Conservation (phyloP, 2,888 invertebrate species). For the Neuroscelio doddi region DNA sequence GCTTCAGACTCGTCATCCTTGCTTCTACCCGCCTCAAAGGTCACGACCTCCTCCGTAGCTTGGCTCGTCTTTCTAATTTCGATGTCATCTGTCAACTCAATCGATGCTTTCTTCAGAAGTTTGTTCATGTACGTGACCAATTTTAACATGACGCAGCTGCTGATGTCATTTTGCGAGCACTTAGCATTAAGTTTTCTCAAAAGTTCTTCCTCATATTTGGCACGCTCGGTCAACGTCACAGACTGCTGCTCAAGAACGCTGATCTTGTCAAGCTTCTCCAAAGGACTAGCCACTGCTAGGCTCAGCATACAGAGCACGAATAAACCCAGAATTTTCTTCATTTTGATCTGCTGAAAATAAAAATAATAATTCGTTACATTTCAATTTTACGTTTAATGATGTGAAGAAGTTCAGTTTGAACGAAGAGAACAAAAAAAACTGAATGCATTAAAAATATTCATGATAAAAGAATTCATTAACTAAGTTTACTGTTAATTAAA, state of each 20-base stretch:
- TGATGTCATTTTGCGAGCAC: slow-evolving; percentile 84
- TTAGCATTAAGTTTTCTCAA: slow-evolving; percentile 84
- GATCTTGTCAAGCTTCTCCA: slow-evolving; percentile 68
- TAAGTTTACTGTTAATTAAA: too few species aligned
- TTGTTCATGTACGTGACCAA: slow-evolving; percentile 87
- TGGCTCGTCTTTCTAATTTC: slow-evolving; percentile 78
- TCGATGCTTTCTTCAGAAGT: slow-evolving; percentile 84
- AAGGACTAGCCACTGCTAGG: slow-evolving; percentile 59
- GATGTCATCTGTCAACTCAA: slow-evolving; percentile 84
- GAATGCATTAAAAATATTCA: too few species aligned
- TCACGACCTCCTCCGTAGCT: slow-evolving; percentile 76
- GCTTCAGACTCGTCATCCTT: slow-evolving; percentile 75
- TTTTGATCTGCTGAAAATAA: slow-evolving; percentile 44
- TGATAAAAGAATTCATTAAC: too few species aligned
- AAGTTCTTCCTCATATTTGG: slow-evolving; percentile 79
- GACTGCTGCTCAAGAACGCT: slow-evolving; percentile 65
- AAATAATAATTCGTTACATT: too few species aligned
- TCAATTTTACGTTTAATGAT: too few species aligned
- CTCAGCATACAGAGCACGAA: slow-evolving; percentile 53
- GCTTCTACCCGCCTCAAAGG: slow-evolving; percentile 76
- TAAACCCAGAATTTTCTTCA: slow-evolving; percentile 58
- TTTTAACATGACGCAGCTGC: slow-evolving; percentile 88
- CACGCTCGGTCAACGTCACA: slow-evolving; percentile 64
- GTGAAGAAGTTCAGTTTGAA: too few species aligned
- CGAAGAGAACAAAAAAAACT: neutral